These are phyloP conservation scores for Oncorhynchus clarkii DNA, from an alignment of 2,113 vertebrate species.

Conservation along the genomic window DNA sequence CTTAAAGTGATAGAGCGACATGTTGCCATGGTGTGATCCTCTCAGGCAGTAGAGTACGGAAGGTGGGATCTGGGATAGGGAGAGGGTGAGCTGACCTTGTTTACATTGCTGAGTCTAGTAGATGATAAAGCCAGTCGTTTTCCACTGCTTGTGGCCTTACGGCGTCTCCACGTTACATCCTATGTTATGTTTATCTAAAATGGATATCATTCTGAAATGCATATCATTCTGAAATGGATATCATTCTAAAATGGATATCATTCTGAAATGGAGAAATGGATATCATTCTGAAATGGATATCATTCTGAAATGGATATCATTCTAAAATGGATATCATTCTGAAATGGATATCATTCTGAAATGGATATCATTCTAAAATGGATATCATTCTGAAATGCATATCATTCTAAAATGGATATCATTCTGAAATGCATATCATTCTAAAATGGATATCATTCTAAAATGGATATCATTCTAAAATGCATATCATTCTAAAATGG, in stretches of 20 bases:
- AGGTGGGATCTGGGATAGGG: conserved; percentile 1
- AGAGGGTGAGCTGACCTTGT: conserved; percentile 17
- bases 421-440: too few relatives aligned
- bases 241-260: background rate
- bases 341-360: too few relatives aligned
- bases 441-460: too few relatives aligned
- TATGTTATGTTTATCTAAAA: conserved; percentile 5
- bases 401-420: too few relatives aligned
- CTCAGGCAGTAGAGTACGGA: background rate
- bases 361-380: too few relatives aligned
- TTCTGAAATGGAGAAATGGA: too few relatives aligned
- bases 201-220: conserved; percentile 27
- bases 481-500: too few relatives aligned
- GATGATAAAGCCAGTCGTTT: conserved; percentile 7
- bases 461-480: too few relatives aligned
- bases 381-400: too few relatives aligned
- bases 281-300: too few relatives aligned
- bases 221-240: conserved; percentile 50
- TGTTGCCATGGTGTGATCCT: background rate
- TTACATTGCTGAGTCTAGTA: conserved; percentile 19
- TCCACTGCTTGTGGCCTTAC: background rate
- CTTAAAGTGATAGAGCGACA: background rate
- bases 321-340: too few relatives aligned
- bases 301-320: too few relatives aligned
- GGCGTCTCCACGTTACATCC: background rate